Evolutionary conservation across 1,140 invertebrate species (phyloP).

Genomic region (Anoplolepis gracilipes): DNA sequence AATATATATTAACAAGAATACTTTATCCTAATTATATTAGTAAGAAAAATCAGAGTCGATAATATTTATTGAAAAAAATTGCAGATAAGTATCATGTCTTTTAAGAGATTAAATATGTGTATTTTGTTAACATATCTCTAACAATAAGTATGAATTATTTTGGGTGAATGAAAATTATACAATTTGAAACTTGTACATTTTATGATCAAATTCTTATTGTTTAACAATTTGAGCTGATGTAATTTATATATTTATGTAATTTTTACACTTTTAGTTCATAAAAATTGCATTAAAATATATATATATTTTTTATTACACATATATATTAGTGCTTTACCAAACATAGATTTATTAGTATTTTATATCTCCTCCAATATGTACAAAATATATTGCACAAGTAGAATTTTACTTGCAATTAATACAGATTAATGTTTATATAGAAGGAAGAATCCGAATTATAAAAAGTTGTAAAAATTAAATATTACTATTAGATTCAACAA

Average conservation of each 20-base stretch:
- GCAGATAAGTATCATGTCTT: background rate
- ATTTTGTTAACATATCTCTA: slow-evolving; percentile 7
- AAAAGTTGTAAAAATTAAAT: background rate
- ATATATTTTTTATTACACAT: background rate
- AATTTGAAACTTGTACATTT: background rate
- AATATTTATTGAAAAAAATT: slow-evolving; percentile 14
- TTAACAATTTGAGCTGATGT: background rate
- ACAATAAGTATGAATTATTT: background rate
- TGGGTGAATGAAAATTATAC: background rate
- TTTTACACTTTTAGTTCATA: background rate
- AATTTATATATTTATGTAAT: background rate
- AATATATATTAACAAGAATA: background rate
- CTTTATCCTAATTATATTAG: background rate
- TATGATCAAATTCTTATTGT: background rate
- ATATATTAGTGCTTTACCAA: slow-evolving; percentile 13
- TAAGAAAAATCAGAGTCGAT: background rate
- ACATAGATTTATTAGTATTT: slow-evolving; percentile 24
- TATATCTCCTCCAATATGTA: slow-evolving; percentile 4
- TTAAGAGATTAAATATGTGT: background rate
- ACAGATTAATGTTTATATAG: background rate
- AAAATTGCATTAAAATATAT: background rate
- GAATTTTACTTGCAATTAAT: background rate
- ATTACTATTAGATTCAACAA: slow-evolving; percentile 1
- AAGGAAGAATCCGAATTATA: slow-evolving; percentile 3
- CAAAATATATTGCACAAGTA: slow-evolving; percentile 31